Percentiles rank a stretch among this genome's conserved stretches.
Conservation (phyloP, 2,113 vertebrate species). For the Hiodon alosoides region DNA sequence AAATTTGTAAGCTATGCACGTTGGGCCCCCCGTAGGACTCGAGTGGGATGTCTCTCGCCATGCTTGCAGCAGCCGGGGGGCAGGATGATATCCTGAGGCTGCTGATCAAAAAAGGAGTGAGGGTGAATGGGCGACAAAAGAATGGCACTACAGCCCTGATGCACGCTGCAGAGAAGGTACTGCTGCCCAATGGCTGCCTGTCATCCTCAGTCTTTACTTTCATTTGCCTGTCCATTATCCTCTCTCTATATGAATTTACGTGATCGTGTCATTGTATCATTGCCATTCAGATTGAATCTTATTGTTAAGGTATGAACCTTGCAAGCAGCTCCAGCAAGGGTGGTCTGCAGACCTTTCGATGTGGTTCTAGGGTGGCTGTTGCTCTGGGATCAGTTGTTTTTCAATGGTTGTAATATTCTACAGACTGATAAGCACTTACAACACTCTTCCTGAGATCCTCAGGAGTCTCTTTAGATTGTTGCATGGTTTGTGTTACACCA, state of each 20-base stretch:
- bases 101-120: slow-evolving; percentile 86
- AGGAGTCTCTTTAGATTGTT: no score
- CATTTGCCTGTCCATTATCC: background rate
- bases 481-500: no score
- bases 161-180: slow-evolving; percentile 92
- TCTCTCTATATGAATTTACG: background rate
- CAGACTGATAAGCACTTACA: no score
- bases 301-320: no score
- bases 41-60: slow-evolving; percentile 89
- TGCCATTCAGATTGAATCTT: no score
- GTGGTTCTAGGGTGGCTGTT: no score
- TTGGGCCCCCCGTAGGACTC: slow-evolving; percentile 68
- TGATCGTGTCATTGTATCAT: no score
- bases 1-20: background rate
- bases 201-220: background rate
- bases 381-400: no score
- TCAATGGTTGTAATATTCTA: no score
- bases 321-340: no score
- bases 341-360: no score
- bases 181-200: background rate
- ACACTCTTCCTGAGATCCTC: no score
- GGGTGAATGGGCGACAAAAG: slow-evolving; percentile 83
- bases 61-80: slow-evolving; percentile 90
- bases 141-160: slow-evolving; percentile 92
- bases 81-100: slow-evolving; percentile 89